Evolutionary conservation across 1,140 invertebrate species (phyloP), one percentile per base, ranked within the genome.

Genomic region (Caerostris darwini): DNA sequence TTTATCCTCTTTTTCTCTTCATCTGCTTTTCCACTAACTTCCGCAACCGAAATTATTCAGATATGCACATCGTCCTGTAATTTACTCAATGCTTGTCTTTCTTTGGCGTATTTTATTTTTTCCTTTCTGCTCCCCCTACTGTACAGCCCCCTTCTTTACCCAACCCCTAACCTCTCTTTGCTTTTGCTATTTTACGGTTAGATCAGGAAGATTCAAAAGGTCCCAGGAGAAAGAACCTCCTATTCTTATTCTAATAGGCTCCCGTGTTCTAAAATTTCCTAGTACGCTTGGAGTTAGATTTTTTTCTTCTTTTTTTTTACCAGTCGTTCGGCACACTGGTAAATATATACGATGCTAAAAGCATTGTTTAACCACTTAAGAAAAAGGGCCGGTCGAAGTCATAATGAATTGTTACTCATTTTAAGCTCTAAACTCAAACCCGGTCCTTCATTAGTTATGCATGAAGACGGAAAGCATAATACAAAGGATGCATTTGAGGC

Each of bases 231-330:
- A 90, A 90, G 59, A 14, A 71, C 67, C 61, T 61, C 67, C 87
- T 61, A 90, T 90, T 90, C 87, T 64, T 90, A 90, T 90, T 90
- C 87, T 90, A 90, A 90, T 90, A 90, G 59, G 87, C 64, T 77
- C 71, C 87, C 67, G 67, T 61, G 59, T 71, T 90, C 87, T 71
- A 57, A 90, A 90, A 90, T 90, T 90, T 90, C 87, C 59, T 90
- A 17, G 53, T 14, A 83, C 54, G 82, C 53, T 57, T 3, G 53
- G 56, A 57, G 56, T 58, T 83, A n/a, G 17, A 57, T 83, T 77
- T 77, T 77, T 64, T 19, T 6, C 10, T 71, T 71, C n/a, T 82
- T 12, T 82, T 58, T 85, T 85, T 85, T 17, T 17, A n/a, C 50
- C 54, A 56, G 57, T 57, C 57, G 54, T 56, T 19, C 54, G 50